Conservation (phyloP, 2,888 invertebrate species). For the Zaprionus obscuricornis region DNA sequence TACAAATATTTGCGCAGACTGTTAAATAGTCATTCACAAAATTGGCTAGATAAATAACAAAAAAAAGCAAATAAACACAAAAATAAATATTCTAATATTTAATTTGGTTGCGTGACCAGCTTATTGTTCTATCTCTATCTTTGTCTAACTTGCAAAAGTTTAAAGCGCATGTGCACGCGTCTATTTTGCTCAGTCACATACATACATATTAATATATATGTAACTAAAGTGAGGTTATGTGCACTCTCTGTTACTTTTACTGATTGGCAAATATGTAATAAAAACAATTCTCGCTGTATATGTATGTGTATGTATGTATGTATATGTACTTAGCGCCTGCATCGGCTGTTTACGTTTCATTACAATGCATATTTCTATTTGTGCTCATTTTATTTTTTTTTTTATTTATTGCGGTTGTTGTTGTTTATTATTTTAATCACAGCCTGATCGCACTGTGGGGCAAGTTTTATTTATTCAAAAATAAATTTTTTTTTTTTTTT, state of each 20-base stretch:
- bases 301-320: background rate
- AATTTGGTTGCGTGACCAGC: slow-evolving; percentile 35
- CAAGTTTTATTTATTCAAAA: slow-evolving; percentile 2
- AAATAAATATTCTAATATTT: slow-evolving; percentile 40
- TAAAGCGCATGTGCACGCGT: slow-evolving; percentile 44
- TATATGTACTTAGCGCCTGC: slow-evolving; percentile 42
- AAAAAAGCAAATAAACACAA: too few species aligned
- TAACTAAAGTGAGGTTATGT: slow-evolving; percentile 31
- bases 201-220: too few species aligned
- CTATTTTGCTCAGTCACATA: slow-evolving; percentile 21
- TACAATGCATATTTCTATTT: slow-evolving; percentile 56
- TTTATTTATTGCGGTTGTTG: slow-evolving; percentile 22
- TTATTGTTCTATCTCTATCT: background rate
- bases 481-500: background rate
- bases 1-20: slow-evolving; percentile 67
- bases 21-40: slow-evolving; percentile 60
- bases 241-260: background rate
- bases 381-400: slow-evolving; percentile 37
- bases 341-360: slow-evolving; percentile 65
- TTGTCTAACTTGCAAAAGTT: background rate
- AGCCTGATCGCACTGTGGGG: slow-evolving; percentile 46
- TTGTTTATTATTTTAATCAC: slow-evolving; percentile 59
- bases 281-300: slow-evolving; percentile 20
- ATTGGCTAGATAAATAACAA: slow-evolving; percentile 51
- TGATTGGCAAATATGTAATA: slow-evolving; percentile 29